phyloP scores from a whole-genome alignment of 1,140 invertebrate genomes.

The Drosophila littoralis region DNA sequence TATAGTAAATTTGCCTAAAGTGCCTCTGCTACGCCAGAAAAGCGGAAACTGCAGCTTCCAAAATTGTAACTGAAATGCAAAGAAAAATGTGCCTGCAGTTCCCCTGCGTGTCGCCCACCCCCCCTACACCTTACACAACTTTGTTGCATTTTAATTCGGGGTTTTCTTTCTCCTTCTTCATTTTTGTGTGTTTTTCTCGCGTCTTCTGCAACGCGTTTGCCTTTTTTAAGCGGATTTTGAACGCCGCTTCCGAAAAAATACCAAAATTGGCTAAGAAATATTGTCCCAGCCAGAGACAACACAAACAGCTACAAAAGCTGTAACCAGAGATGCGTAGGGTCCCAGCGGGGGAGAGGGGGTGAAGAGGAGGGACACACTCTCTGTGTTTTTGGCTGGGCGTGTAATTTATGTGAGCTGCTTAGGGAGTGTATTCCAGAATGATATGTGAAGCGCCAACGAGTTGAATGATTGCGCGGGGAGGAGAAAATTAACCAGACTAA shows the following conservation, averaged over 20 bases:
- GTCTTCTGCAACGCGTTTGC: slow-evolving; percentile 41
- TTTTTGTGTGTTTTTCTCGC: slow-evolving; percentile 47
- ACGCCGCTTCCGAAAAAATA: slow-evolving; percentile 42
- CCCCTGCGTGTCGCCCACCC: not conserved
- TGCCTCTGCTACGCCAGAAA: slow-evolving; percentile 28
- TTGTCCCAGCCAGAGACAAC: slow-evolving; percentile 17
- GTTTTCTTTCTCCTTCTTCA: slow-evolving; percentile 16
- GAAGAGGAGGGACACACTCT: slow-evolving; percentile 2
- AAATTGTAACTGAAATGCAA: slow-evolving; percentile 53
- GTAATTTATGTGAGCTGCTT: slow-evolving; percentile 78
- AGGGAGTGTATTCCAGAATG: slow-evolving; percentile 37
- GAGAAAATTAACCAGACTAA: not conserved
- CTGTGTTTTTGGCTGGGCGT: slow-evolving; percentile 23
- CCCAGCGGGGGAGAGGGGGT: not conserved
- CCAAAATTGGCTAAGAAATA: slow-evolving; percentile 67
- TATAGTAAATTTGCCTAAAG: slow-evolving; percentile 61
- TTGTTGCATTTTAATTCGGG: slow-evolving; percentile 68
- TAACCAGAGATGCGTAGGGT: not conserved
- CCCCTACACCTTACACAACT: slow-evolving; percentile 25
- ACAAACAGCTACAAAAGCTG: slow-evolving; percentile 6
- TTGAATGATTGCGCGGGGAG: slow-evolving; percentile 2
- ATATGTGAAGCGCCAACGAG: slow-evolving; percentile 37
- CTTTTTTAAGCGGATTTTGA: slow-evolving; percentile 75
- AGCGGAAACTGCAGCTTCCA: slow-evolving; percentile 25
- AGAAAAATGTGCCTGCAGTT: slow-evolving; percentile 59